Conservation (phyloP, 2,113 vertebrate species). For the Thalassarche chlororhynchos region DNA sequence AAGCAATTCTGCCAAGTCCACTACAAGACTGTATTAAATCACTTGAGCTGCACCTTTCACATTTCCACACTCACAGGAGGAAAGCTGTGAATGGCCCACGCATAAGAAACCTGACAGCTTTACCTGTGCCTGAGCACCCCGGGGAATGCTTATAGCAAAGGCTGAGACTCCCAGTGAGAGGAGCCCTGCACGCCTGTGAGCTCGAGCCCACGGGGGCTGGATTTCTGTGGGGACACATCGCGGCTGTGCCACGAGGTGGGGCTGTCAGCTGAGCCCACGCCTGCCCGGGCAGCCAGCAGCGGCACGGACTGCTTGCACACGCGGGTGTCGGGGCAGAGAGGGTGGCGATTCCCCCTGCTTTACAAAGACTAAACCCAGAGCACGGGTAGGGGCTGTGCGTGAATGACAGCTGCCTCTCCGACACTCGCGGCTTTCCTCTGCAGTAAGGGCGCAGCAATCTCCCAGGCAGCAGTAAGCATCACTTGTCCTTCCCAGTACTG, state of each 20-base stretch:
- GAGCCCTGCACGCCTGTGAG: rapidly evolving
- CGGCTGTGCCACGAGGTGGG: neutral
- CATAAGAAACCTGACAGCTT: neutral
- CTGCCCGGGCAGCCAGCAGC: rapidly evolving
- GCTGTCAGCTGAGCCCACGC: neutral
- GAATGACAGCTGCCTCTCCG: neutral
- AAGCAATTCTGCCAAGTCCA: neutral
- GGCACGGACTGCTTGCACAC: rapidly evolving
- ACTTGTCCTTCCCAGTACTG: too few relatives aligned
- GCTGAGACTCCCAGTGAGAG: neutral
- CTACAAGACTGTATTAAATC: neutral
- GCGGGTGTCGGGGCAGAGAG: rapidly evolving
- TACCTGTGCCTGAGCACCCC: too few relatives aligned
- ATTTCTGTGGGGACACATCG: rapidly evolving
- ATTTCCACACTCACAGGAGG: neutral
- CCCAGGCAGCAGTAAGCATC: neutral
- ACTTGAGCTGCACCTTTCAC: neutral
- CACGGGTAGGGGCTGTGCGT: rapidly evolving
- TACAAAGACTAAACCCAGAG: neutral
- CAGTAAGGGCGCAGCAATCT: neutral
- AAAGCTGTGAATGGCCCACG: neutral
- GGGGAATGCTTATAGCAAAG: too few relatives aligned
- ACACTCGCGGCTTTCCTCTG: too few relatives aligned
- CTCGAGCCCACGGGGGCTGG: neutral
- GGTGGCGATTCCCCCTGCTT: rapidly evolving